phyloP scores from a whole-genome alignment of 2,888 invertebrate genomes.

The Physocephala rufipes region DNA sequence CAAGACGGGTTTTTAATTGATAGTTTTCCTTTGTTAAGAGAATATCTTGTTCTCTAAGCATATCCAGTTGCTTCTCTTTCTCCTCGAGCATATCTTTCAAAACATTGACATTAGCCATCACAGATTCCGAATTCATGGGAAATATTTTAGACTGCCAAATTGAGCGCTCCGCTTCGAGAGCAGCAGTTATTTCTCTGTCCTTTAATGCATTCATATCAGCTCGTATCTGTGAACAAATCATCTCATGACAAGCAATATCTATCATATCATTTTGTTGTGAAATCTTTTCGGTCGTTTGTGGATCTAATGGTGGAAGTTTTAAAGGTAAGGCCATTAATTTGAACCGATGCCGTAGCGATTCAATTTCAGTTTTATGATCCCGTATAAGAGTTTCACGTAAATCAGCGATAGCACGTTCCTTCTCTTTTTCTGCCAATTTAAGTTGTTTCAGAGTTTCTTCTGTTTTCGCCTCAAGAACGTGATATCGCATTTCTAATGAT shows the following conservation, averaged over 20 bases:
- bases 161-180: constrained; percentile 67
- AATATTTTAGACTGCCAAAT: constrained; percentile 61
- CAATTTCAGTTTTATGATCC: constrained; percentile 81
- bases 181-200: constrained; percentile 67
- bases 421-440: constrained; percentile 53
- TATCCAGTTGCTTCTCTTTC: constrained; percentile 77
- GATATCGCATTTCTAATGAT: constrained; percentile 38
- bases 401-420: constrained; percentile 73
- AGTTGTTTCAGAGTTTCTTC: constrained; percentile 57
- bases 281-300: constrained; percentile 79
- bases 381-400: constrained; percentile 75
- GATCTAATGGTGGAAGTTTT: constrained; percentile 68
- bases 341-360: constrained; percentile 78
- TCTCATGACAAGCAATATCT: constrained; percentile 68
- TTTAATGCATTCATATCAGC: constrained; percentile 70
- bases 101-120: constrained; percentile 71
- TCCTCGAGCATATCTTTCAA: constrained; percentile 74
- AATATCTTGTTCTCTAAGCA: constrained; percentile 72
- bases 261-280: constrained; percentile 58
- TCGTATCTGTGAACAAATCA: constrained; percentile 74
- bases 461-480: constrained; percentile 45
- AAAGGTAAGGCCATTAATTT: constrained; percentile 80
- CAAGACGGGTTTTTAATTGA: constrained; percentile 75
- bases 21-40: constrained; percentile 72
- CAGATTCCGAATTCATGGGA: constrained; percentile 58